These are phyloP conservation scores for Cynopterus brachyotis DNA, from an alignment of 2,113 vertebrate species.

Conservation along the genomic window DNA sequence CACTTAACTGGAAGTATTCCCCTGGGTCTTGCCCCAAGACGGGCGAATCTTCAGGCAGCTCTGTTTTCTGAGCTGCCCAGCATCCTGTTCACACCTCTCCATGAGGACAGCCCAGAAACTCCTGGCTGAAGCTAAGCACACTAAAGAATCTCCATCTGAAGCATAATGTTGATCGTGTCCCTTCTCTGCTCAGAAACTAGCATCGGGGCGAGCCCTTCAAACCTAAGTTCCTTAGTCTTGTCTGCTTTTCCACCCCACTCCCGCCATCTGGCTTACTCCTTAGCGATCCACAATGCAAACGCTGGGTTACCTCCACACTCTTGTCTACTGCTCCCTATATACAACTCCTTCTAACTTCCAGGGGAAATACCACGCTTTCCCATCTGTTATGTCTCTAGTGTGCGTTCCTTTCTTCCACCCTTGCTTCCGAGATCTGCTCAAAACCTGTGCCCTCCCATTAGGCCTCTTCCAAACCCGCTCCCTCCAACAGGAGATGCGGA, in stretches of 20 bases:
- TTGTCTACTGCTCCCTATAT: background rate
- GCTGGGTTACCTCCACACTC: background rate
- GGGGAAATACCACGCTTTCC: background rate
- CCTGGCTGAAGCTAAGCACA: background rate
- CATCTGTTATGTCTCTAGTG: background rate
- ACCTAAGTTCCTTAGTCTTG: background rate
- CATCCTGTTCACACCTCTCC: background rate
- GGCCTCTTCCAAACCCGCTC: background rate
- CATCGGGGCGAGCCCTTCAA: background rate
- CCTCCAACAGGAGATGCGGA: background rate
- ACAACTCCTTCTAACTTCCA: background rate
- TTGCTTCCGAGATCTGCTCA: background rate
- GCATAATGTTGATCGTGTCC: background rate
- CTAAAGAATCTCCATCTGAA: background rate
- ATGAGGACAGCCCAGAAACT: background rate
- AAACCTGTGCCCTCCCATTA: background rate
- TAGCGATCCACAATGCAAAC: background rate
- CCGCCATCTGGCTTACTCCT: background rate
- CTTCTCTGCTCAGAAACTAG: slow-evolving; percentile 1
- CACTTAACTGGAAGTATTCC: background rate
- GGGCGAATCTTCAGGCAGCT: background rate
- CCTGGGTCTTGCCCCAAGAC: background rate
- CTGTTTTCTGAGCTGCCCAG: background rate
- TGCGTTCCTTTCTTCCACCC: background rate
- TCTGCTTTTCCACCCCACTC: background rate